phyloP scores from a whole-genome alignment of 2,888 invertebrate genomes.

The Stenodera caucasica region DNA sequence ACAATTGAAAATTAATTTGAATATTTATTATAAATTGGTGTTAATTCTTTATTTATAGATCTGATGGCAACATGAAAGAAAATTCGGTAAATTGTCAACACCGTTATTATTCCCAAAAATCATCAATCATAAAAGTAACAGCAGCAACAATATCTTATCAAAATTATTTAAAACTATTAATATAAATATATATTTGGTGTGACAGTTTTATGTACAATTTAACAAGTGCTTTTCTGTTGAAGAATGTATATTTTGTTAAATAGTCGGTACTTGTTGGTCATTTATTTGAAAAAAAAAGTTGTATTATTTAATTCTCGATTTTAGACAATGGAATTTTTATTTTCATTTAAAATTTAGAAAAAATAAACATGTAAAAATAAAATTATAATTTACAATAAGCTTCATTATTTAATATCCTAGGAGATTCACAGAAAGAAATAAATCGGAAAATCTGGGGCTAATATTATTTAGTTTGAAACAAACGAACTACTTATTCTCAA shows the following conservation, averaged over 20 bases:
- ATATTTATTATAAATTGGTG: not conserved
- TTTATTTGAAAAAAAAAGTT: conserved; percentile 13
- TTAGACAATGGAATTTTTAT: conserved; percentile 17
- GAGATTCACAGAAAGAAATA: too few species aligned
- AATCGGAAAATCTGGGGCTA: too few species aligned
- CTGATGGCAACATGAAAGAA: conserved; percentile 18
- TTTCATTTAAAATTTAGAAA: conserved; percentile 12
- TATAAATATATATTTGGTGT: conserved; percentile 10
- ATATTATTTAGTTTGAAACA: too few species aligned
- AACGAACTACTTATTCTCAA: not conserved
- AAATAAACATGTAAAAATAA: conserved; percentile 24
- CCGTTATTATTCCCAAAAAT: not conserved
- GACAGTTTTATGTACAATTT: conserved; percentile 17
- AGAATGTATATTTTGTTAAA: conserved; percentile 14
- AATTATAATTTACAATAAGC: conserved; percentile 9
- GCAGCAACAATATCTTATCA: not conserved
- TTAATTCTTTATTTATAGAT: conserved; percentile 14
- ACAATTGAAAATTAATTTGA: too few species aligned
- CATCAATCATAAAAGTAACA: not conserved
- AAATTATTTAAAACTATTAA: not conserved
- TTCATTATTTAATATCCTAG: too few species aligned
- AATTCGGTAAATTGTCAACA: not conserved
- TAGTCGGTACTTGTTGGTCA: conserved; percentile 17
- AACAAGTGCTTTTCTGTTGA: conserved; percentile 21
- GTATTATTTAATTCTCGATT: conserved; percentile 19